A percentile compares a stretch with the other conserved stretches of the same genome.
phyloP scores from a whole-genome alignment of 2,888 invertebrate species.

The Archips crataeganus region DNA sequence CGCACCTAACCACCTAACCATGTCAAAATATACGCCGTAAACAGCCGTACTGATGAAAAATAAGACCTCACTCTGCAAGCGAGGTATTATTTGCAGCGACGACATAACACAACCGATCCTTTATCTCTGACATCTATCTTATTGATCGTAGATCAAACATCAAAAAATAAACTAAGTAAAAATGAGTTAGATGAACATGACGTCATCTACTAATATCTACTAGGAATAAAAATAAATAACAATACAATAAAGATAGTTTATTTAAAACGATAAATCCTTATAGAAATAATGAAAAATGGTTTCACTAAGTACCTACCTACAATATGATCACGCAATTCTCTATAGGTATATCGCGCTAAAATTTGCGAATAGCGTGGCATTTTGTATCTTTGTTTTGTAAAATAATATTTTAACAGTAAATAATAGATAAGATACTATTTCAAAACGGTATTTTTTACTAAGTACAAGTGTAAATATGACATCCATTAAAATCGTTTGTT shows the following conservation, averaged over 20 bases:
- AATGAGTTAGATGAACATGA: not conserved
- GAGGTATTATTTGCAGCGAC: no score
- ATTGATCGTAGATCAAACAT: no score
- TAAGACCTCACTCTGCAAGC: no score
- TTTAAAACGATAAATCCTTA: conserved; percentile 34
- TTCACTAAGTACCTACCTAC: conserved; percentile 5
- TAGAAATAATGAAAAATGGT: conserved; percentile 16
- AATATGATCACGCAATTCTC: not conserved
- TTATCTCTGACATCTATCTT: no score
- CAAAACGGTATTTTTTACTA: not conserved
- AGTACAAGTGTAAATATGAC: conserved; percentile 39
- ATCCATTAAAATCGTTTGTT: conserved; percentile 10
- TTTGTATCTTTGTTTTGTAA: not conserved
- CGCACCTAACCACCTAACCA: no score
- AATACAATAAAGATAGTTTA: conserved; percentile 28
- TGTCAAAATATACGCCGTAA: no score
- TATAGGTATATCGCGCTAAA: no score
- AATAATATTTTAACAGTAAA: not conserved
- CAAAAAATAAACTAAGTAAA: no score
- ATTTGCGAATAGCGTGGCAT: not conserved
- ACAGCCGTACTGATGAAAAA: no score
- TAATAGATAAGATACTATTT: not conserved
- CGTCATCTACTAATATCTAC: not conserved
- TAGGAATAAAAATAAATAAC: not conserved
- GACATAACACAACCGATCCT: no score